Conservation (phyloP, 2,888 invertebrate genomes). For the Seira ritae region DNA sequence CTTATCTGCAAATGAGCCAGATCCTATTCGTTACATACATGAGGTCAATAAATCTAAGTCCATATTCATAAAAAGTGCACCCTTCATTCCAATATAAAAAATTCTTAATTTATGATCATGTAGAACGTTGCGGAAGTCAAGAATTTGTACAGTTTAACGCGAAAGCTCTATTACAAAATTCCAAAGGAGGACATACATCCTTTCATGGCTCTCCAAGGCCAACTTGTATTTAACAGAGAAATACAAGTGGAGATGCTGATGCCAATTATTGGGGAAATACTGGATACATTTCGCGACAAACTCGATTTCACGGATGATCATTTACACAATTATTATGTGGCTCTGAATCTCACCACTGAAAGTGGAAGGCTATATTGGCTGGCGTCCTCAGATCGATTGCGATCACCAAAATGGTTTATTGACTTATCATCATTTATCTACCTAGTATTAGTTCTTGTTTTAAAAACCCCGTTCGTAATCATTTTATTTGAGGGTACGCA, state of each 20-base stretch:
- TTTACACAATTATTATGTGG: conserved; percentile 23
- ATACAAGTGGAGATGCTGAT: not conserved
- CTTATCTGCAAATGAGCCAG: not conserved
- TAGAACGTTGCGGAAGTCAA: not conserved
- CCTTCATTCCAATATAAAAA: too few species aligned
- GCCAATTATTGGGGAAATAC: not conserved
- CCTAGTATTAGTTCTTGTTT: too few species aligned
- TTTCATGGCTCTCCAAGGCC: not conserved
- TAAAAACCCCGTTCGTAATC: too few species aligned
- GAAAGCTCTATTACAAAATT: not conserved
- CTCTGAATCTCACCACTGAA: not conserved
- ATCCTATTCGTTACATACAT: not conserved
- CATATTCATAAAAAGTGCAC: too few species aligned
- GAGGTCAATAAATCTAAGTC: too few species aligned
- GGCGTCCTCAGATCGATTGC: not conserved
- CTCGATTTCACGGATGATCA: conserved; percentile 42
- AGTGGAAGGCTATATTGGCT: conserved; percentile 23
- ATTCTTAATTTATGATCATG: too few species aligned
- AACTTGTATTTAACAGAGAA: not conserved
- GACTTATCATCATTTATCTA: too few species aligned
- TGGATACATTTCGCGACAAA: not conserved
- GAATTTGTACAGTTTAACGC: not conserved
- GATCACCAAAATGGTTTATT: conserved; percentile 16
- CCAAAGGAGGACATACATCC: not conserved
- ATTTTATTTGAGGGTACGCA: too few species aligned